Evolutionary conservation across 2,113 vertebrate genomes (phyloP), one percentile per base, ranked within the genome.

Genomic region (Otocyon megalotis): DNA sequence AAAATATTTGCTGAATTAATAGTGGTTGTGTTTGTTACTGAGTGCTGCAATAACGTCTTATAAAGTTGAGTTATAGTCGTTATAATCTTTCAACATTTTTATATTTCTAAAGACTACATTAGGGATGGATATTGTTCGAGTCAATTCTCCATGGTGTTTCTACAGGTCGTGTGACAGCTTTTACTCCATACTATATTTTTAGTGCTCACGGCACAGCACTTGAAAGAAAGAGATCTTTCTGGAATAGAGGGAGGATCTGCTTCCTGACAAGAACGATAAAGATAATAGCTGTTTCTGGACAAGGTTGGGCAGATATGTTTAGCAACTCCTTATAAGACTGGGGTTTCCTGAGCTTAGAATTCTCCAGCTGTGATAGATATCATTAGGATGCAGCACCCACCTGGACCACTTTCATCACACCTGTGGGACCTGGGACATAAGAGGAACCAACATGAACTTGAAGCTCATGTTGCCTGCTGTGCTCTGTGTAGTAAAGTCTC

Each of bases 41-140:
- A 87, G 37, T 26, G 82, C 19, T 65, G 53, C 60, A 58, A 32
- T 90, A 28, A 67, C 20, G 28, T 82, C 85, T 90, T 84, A n/a
- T 74, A 67, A 67, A 80, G 8, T 20, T 80, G 56, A 74, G 19
- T 88, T 24, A 67, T 12, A 71, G 35, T 95, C 53, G 43, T 72
- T 80, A 54, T 69, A 60, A 88, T 63, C 87, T 91, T 95, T 82
- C 32, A 93, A 82, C 9, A 43, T 62, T 58, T 81, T 88, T 82
- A 43, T 63, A 48, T 86, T 80, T 85, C 35, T 77, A 71, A 92
- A 93, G 74, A 50, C 9, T 16, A 43, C 20, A 65, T 71, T 14
- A 82, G 71, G 26, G 67, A 13, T 56, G 6, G 48, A 24, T 72
- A 35, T 69, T 28, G 1, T 63, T 84, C 16, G 53, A 19, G 19